These are phyloP conservation scores for Gandaritis pyraliata DNA, from an alignment of 2,888 invertebrate genomes.

Conservation along the genomic window DNA sequence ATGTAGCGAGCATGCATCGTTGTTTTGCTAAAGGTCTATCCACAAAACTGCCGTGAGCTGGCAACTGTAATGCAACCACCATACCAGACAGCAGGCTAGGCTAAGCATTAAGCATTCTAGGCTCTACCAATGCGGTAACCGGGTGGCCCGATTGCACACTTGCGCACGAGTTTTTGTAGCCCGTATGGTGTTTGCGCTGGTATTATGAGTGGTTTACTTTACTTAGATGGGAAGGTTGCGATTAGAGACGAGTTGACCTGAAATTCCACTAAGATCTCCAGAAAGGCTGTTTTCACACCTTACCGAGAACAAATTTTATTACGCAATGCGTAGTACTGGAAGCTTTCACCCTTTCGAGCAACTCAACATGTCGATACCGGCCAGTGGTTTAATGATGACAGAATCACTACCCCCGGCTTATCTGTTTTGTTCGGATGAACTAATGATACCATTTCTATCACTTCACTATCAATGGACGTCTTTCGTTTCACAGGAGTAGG, in stretches of 20 bases:
- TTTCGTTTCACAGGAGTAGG: too few relatives aligned
- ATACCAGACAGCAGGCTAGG: slow-evolving; percentile 21
- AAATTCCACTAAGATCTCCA: too few relatives aligned
- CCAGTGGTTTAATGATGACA: too few relatives aligned
- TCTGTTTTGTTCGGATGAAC: too few relatives aligned
- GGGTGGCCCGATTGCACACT: slow-evolving; percentile 75
- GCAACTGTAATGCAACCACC: slow-evolving; percentile 13
- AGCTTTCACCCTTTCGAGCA: too few relatives aligned
- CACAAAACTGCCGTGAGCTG: slow-evolving; percentile 10
- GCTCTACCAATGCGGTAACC: slow-evolving; percentile 67
- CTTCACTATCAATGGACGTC: too few relatives aligned
- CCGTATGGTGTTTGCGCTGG: slow-evolving; percentile 45
- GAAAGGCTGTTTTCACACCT: too few relatives aligned
- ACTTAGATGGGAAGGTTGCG: slow-evolving; percentile 5
- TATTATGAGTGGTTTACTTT: slow-evolving; percentile 17
- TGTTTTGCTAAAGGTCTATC: neutral
- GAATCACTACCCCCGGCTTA: too few relatives aligned
- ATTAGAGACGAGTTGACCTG: slow-evolving; percentile 8
- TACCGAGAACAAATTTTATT: too few relatives aligned
- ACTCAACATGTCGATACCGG: too few relatives aligned
- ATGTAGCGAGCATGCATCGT: neutral
- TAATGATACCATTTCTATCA: too few relatives aligned
- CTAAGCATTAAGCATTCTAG: slow-evolving; percentile 64
- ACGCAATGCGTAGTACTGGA: too few relatives aligned
- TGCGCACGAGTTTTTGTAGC: slow-evolving; percentile 55